These are phyloP conservation scores for Drosophila seguyi DNA, from an alignment of 1,140 invertebrate species.

Conservation along the genomic window DNA sequence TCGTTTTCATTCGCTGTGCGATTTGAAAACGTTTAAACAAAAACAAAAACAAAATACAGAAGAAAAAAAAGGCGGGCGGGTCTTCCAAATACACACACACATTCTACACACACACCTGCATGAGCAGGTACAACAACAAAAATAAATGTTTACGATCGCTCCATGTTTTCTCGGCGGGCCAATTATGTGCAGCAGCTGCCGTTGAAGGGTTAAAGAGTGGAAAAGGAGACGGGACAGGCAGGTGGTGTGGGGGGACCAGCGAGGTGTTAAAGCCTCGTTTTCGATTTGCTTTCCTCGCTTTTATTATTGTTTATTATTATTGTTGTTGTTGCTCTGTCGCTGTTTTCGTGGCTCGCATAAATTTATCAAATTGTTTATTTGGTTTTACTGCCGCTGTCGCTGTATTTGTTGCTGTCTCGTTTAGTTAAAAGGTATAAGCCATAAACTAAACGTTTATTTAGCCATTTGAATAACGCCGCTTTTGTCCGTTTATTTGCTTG, in stretches of 20 bases:
- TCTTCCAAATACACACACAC: slow-evolving; percentile 68
- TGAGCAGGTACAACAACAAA: slow-evolving; percentile 61
- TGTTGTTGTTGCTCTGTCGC: slow-evolving; percentile 7
- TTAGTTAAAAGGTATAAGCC: slow-evolving; percentile 56
- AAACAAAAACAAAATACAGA: slow-evolving; percentile 50
- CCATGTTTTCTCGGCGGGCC: slow-evolving; percentile 56
- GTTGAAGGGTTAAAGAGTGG: slow-evolving; percentile 43
- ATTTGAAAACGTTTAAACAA: slow-evolving; percentile 83
- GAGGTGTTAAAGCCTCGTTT: slow-evolving; percentile 58
- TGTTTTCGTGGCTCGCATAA: slow-evolving; percentile 47
- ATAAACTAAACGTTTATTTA: slow-evolving; percentile 64
- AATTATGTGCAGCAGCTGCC: slow-evolving; percentile 82
- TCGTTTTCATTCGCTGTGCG: slow-evolving; percentile 83
- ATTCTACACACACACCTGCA: slow-evolving; percentile 35
- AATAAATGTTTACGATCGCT: slow-evolving; percentile 62
- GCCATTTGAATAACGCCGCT: slow-evolving; percentile 24
- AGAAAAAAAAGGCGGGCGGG: slow-evolving; percentile 69
- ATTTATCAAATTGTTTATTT: slow-evolving; percentile 64
- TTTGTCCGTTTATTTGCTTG: slow-evolving; percentile 21
- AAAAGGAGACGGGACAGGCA: slow-evolving; percentile 5
- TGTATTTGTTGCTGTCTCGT: slow-evolving; percentile 32
- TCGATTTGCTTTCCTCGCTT: slow-evolving; percentile 26
- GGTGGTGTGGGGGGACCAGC: not conserved
- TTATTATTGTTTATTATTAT: slow-evolving; percentile 42
- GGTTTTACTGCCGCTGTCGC: slow-evolving; percentile 16